Evolutionary conservation across 2,888 invertebrate genomes (phyloP).

Genomic region (Syritta pipiens): DNA sequence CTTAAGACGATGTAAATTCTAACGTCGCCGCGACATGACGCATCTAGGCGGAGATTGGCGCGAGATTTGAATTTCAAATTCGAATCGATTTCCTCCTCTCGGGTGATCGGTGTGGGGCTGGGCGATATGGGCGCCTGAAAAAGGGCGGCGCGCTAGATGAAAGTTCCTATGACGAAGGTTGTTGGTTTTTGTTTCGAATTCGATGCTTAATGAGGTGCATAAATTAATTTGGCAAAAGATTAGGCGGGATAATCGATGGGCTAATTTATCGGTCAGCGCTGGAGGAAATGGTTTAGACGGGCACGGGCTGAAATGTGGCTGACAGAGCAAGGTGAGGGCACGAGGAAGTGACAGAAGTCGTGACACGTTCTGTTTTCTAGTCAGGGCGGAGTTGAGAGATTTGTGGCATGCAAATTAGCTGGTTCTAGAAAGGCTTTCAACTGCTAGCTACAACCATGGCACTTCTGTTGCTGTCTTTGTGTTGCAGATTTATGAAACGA

Average conservation of each 20-base stretch:
- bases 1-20: conserved; percentile 60
- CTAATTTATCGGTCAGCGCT: background rate
- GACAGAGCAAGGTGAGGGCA: too few species aligned
- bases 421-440: too few species aligned
- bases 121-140: background rate
- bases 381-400: too few species aligned
- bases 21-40: conserved; percentile 7
- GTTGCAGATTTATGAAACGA: too few species aligned
- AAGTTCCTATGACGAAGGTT: conserved; percentile 29
- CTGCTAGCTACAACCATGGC: too few species aligned
- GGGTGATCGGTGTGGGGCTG: background rate
- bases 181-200: conserved; percentile 4
- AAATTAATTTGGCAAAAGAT: conserved; percentile 29
- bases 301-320: too few species aligned
- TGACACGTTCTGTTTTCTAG: too few species aligned
- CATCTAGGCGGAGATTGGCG: conserved; percentile 8
- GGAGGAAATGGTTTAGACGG: too few species aligned
- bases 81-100: conserved; percentile 61
- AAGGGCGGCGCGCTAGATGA: conserved; percentile 10
- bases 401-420: too few species aligned
- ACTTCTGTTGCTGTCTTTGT: too few species aligned
- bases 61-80: conserved; percentile 54
- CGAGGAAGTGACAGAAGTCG: too few species aligned
- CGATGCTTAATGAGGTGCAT: conserved; percentile 24
- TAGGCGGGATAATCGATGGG: background rate